Percentiles rank a stretch among this genome's conserved stretches.
phyloP scores from a whole-genome alignment of 2,797 vertebrate species.

The Oreonectes daqikongensis region DNA sequence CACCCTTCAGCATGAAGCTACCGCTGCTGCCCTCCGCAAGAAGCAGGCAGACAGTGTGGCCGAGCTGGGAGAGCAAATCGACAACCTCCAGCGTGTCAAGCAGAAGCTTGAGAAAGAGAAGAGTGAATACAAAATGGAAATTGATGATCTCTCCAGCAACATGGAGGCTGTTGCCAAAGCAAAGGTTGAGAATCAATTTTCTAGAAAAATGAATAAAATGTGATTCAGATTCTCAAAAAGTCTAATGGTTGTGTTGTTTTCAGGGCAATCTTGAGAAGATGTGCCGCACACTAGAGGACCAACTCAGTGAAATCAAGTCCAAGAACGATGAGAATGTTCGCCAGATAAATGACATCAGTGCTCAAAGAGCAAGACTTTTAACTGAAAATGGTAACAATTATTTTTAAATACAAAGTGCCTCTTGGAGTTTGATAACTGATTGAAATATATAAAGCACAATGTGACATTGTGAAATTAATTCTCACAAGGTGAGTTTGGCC shows the following conservation, averaged over 20 bases:
- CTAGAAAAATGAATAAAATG: neutral
- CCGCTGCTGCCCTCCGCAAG: constrained; percentile 78
- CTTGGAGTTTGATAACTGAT: too few relatives aligned
- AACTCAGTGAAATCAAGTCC: constrained; percentile 80
- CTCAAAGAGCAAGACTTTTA: constrained; percentile 83
- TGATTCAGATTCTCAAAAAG: constrained; percentile 58
- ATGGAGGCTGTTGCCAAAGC: constrained; percentile 84
- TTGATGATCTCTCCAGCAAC: constrained; percentile 85
- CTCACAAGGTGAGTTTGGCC: constrained; percentile 71
- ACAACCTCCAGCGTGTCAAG: constrained; percentile 88
- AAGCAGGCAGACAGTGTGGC: constrained; percentile 86
- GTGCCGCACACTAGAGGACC: constrained; percentile 84
- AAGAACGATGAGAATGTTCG: constrained; percentile 83
- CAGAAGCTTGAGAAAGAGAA: constrained; percentile 91
- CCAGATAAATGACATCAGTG: constrained; percentile 77
- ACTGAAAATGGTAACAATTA: constrained; percentile 85
- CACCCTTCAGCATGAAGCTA: constrained; percentile 88
- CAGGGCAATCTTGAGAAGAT: constrained; percentile 87
- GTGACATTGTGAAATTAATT: neutral
- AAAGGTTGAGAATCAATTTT: constrained; percentile 72
- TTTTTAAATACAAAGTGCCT: too few relatives aligned
- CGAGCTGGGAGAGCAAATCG: constrained; percentile 86
- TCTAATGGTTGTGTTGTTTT: constrained; percentile 26
- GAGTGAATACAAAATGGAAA: constrained; percentile 89
- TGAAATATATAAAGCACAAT: neutral